phyloP scores from a whole-genome alignment of 2,113 vertebrate species.

The Anthoscopus minutus region DNA sequence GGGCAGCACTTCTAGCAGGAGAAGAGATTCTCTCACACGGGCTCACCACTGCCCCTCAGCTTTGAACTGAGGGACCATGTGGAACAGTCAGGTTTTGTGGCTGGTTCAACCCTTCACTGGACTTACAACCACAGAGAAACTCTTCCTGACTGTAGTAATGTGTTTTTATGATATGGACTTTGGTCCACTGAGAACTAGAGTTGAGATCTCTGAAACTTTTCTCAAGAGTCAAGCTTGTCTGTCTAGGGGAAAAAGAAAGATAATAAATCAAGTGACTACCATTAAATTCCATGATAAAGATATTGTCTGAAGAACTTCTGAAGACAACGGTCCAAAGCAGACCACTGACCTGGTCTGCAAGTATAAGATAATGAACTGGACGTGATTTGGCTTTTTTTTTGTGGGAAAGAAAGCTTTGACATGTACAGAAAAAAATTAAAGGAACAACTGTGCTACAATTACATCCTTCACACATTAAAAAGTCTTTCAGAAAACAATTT shows the following conservation, averaged over 20 bases:
- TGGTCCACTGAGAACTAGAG: neutral
- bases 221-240: neutral
- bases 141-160: neutral
- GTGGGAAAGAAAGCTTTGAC: neutral
- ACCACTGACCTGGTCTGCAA: neutral
- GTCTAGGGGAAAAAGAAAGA: accelerated
- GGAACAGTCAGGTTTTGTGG: neutral
- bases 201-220: neutral
- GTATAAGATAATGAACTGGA: neutral
- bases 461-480: neutral
- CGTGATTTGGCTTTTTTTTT: neutral
- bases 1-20: neutral
- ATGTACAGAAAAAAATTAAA: neutral
- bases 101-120: neutral
- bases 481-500: neutral
- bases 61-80: neutral
- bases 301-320: neutral
- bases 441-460: neutral
- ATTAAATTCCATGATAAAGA: neutral
- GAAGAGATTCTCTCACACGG: neutral
- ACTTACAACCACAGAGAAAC: neutral
- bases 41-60: neutral
- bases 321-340: neutral
- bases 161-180: neutral
- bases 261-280: neutral